phyloP scores from a whole-genome alignment of 2,797 vertebrate genomes.

The Enteromius radiatus region DNA sequence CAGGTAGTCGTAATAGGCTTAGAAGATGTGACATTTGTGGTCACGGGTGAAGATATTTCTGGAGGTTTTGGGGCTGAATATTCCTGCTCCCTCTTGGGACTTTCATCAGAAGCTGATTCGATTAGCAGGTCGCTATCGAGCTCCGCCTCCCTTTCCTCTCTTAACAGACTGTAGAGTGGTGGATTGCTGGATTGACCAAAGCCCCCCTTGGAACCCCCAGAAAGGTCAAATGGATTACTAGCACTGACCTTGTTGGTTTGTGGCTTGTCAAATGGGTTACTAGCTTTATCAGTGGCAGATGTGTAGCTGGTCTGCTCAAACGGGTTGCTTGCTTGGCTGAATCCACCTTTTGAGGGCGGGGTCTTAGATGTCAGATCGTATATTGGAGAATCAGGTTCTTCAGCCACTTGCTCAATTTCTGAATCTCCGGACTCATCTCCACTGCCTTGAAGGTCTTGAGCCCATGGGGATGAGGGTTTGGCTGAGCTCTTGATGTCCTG shows the following conservation, averaged over 20 bases:
- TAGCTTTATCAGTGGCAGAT: constrained; percentile 64
- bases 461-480: constrained; percentile 58
- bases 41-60: constrained; percentile 74
- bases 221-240: constrained; percentile 69
- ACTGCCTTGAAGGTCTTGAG: constrained; percentile 85
- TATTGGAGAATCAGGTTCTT: constrained; percentile 79
- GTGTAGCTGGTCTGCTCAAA: constrained; percentile 70
- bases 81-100: constrained; percentile 94
- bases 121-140: constrained; percentile 98
- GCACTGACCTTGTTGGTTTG: constrained; percentile 82
- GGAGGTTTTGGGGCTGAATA: constrained; percentile 81
- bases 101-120: constrained; percentile 95
- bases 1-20: constrained; percentile 63
- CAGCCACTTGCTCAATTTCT: constrained; percentile 93
- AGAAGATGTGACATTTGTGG: constrained; percentile 60
- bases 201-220: constrained; percentile 21
- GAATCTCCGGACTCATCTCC: constrained; percentile 95
- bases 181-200: constrained; percentile 62
- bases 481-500: constrained; percentile 13
- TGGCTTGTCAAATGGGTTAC: constrained; percentile 74
- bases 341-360: constrained; percentile 26
- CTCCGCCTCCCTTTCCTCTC: constrained; percentile 96
- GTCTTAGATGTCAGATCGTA: constrained; percentile 37
- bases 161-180: constrained; percentile 94
- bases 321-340: constrained; percentile 66